These are phyloP conservation scores for Drosophila sordidapex DNA, from an alignment of 2,888 invertebrate species.

Conservation along the genomic window DNA sequence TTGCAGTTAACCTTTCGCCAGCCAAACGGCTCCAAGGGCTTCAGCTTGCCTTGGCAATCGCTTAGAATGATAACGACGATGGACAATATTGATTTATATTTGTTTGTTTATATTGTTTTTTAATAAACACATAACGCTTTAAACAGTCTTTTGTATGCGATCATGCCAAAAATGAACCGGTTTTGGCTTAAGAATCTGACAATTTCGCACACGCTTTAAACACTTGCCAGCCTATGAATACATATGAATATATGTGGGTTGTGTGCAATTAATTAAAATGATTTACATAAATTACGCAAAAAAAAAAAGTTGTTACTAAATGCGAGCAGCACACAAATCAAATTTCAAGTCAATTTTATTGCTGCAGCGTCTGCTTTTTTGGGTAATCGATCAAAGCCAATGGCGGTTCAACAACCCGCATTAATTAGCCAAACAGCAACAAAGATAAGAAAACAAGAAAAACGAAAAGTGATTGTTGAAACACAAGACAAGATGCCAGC, in stretches of 20 bases:
- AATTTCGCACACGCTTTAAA: conserved; percentile 37
- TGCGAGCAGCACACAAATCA: conserved; percentile 46
- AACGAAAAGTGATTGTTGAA: conserved; percentile 70
- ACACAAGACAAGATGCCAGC: conserved; percentile 18
- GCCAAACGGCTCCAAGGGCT: conserved; percentile 49
- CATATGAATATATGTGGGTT: background rate
- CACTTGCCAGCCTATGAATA: conserved; percentile 36
- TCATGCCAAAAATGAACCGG: conserved; percentile 30
- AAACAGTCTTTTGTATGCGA: conserved; percentile 11
- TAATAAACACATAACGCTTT: conserved; percentile 21
- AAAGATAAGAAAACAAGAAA: conserved; percentile 44
- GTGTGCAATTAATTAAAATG: conserved; percentile 56
- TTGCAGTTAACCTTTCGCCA: conserved; percentile 57
- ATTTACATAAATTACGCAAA: conserved; percentile 53
- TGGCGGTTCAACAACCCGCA: conserved; percentile 74
- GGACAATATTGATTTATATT: background rate
- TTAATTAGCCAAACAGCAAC: conserved; percentile 40
- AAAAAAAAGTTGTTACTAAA: conserved; percentile 38
- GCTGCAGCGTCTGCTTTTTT: conserved; percentile 32
- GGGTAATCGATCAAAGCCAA: conserved; percentile 63
- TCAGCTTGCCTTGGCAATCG: conserved; percentile 48
- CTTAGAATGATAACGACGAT: conserved; percentile 53
- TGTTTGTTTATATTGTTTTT: conserved; percentile 8
- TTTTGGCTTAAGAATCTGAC: conserved; percentile 25
- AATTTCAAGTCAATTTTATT: conserved; percentile 49